phyloP scores from a whole-genome alignment of 2,113 vertebrate species.

The Gasterosteus nipponicus region DNA sequence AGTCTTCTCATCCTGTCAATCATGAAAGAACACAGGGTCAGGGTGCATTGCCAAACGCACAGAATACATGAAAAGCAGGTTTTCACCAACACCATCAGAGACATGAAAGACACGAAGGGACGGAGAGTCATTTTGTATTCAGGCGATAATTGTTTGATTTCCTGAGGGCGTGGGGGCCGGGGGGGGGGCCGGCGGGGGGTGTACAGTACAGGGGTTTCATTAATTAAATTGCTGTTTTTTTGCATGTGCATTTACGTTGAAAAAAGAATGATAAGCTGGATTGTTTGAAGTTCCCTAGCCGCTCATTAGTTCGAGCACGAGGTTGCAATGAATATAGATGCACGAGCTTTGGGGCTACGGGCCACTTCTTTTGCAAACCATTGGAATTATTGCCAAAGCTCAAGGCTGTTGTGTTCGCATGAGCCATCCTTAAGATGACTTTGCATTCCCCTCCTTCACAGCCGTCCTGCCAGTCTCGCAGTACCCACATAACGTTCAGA shows the following conservation, averaged over 20 bases:
- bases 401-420: slow-evolving; percentile 50
- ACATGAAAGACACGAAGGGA: slow-evolving; percentile 37
- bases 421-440: slow-evolving; percentile 55
- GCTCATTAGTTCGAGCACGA: slow-evolving; percentile 72
- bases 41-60: slow-evolving; percentile 1
- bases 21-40: slow-evolving; percentile 28
- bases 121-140: slow-evolving; percentile 62
- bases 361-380: slow-evolving; percentile 53
- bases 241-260: slow-evolving; percentile 57
- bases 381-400: slow-evolving; percentile 64
- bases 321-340: slow-evolving; percentile 71
- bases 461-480: neutral
- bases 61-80: slow-evolving; percentile 39
- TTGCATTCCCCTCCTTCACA: slow-evolving; percentile 31
- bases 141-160: slow-evolving; percentile 66
- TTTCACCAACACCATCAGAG: slow-evolving; percentile 29
- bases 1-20: slow-evolving; percentile 19
- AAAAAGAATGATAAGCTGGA: slow-evolving; percentile 66
- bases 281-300: slow-evolving; percentile 67
- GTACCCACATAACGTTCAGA: slow-evolving; percentile 34
- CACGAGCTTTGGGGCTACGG: slow-evolving; percentile 37
- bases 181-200: neutral
- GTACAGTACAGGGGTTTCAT: slow-evolving; percentile 61
- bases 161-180: neutral
- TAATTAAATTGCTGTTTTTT: slow-evolving; percentile 62